Evolutionary conservation across 2,113 vertebrate species (phyloP).

Genomic region (Herpetotheres cachinnans): DNA sequence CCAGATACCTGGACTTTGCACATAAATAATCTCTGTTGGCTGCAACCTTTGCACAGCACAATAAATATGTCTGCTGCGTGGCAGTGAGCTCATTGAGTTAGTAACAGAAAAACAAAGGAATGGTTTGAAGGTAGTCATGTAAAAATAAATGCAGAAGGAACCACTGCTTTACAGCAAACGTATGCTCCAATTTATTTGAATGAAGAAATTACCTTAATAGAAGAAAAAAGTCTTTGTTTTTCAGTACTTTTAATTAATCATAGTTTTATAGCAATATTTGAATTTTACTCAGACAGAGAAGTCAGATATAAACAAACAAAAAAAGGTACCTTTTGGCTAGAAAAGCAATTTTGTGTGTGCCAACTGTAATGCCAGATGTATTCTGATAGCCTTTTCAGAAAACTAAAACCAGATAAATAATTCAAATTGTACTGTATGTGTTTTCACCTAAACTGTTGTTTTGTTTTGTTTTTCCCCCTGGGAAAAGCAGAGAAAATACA

Average conservation of each 20-base stretch:
- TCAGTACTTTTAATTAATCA: background rate
- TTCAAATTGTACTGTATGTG: background rate
- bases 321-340: background rate
- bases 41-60: constrained; percentile 76
- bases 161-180: background rate
- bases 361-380: background rate
- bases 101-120: constrained; percentile 67
- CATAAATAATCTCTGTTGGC: constrained; percentile 65
- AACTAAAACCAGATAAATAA: background rate
- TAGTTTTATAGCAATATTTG: background rate
- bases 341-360: background rate
- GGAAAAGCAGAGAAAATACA: background rate
- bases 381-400: background rate
- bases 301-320: background rate
- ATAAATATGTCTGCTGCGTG: constrained; percentile 69
- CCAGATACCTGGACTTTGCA: constrained; percentile 70
- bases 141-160: background rate
- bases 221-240: background rate
- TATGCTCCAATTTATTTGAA: background rate
- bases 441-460: background rate
- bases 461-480: background rate
- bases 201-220: background rate
- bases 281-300: background rate
- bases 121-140: constrained; percentile 44
- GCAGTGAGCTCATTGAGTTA: constrained; percentile 60